These are phyloP conservation scores for Trichonephila inaurata DNA, from an alignment of 1,140 invertebrate genomes.

Conservation along the genomic window DNA sequence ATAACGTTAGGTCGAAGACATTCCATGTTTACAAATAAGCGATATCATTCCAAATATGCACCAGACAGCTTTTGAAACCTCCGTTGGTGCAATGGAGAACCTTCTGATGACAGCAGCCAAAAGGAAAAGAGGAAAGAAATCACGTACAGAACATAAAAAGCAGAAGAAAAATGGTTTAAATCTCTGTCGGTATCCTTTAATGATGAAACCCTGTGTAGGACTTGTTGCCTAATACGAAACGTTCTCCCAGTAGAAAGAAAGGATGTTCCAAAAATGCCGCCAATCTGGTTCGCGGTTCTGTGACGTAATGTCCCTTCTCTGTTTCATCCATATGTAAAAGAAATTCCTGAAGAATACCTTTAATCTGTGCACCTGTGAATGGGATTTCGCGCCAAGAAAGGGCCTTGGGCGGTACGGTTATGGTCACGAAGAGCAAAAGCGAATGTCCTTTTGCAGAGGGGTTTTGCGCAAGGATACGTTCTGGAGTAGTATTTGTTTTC, in stretches of 20 bases:
- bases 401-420: not conserved
- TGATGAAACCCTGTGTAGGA: slow-evolving; percentile 23
- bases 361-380: slow-evolving; percentile 27
- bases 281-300: not conserved
- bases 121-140: not conserved
- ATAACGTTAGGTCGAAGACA: not conserved
- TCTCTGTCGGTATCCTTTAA: slow-evolving; percentile 29
- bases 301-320: not conserved
- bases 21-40: slow-evolving; percentile 7
- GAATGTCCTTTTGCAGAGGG: not conserved
- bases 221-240: slow-evolving; percentile 5
- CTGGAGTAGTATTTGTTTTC: too few relatives aligned
- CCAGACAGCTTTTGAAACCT: not conserved
- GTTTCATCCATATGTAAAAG: slow-evolving; percentile 16
- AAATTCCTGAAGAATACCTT: slow-evolving; percentile 27
- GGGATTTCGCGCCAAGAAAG: not conserved
- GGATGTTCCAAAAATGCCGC: not conserved
- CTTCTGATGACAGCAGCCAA: not conserved
- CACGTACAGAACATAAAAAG: not conserved
- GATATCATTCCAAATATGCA: not conserved
- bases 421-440: slow-evolving; percentile 10
- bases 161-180: not conserved
- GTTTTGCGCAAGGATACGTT: too few relatives aligned
- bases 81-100: too few relatives aligned
- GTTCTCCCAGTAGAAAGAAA: not conserved